These are phyloP conservation scores for Harpagifer antarcticus DNA, from an alignment of 2,797 vertebrate species.

Conservation along the genomic window DNA sequence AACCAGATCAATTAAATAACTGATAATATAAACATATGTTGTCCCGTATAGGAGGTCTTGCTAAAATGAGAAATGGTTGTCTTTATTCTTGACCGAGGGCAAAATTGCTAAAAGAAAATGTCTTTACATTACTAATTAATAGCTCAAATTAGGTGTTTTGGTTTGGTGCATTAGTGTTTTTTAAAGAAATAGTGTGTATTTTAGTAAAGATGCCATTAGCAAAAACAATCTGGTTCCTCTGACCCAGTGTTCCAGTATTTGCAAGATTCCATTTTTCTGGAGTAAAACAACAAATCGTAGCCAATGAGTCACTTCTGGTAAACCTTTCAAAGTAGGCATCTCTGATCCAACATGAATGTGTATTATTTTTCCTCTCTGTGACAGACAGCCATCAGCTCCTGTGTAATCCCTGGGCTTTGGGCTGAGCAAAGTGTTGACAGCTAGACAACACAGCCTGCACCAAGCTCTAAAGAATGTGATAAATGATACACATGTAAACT, in stretches of 20 bases:
- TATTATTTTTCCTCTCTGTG: conserved; percentile 30
- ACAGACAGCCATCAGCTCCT: conserved; percentile 64
- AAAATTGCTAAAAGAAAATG: too few species aligned
- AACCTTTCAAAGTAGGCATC: too few species aligned
- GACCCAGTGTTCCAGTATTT: too few species aligned
- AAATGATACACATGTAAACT: conserved; percentile 70
- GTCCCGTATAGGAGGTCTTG: not conserved
- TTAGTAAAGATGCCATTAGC: too few species aligned
- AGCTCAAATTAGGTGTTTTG: not conserved
- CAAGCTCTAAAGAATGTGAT: conserved; percentile 48
- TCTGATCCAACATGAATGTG: too few species aligned
- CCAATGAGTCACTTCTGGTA: too few species aligned
- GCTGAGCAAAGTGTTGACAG: conserved; percentile 65
- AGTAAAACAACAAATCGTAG: too few species aligned
- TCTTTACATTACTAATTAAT: not conserved
- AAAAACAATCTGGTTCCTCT: too few species aligned
- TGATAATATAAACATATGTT: not conserved
- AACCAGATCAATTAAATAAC: too few species aligned
- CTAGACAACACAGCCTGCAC: conserved; percentile 66
- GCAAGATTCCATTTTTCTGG: too few species aligned
- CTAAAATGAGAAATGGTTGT: not conserved
- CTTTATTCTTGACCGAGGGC: not conserved
- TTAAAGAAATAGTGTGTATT: not conserved
- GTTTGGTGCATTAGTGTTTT: not conserved
- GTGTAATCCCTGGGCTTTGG: conserved; percentile 67